Evolutionary conservation across 2,113 vertebrate species (phyloP), one percentile per base, ranked within the genome.

Genomic region (Phrynocephalus versicolor): DNA sequence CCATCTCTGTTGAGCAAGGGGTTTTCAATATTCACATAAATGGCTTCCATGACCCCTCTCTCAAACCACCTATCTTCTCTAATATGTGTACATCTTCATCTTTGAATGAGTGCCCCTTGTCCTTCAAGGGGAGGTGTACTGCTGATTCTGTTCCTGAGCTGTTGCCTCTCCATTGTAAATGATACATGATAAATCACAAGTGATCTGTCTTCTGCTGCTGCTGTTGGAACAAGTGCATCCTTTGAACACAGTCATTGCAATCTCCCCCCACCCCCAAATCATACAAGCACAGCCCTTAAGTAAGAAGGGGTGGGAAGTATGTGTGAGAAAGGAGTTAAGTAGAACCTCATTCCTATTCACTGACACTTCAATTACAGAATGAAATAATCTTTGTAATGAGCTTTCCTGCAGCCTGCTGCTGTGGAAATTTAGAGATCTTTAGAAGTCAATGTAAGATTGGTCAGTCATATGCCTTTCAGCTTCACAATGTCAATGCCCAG

Each of bases 341-440:
- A 45, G 8, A 14, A 71, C 33, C 25, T 39, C 8, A 78, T n/a
- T 78, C 51, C 65, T 23, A 69, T 78, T 58, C 13, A 57, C 14
- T 57, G 37, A 74, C 41, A 35, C 76, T 85, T 85, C 37, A 33
- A 41, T 87, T 69, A 71, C 41, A 27, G 35, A 69, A 62, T 45
- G 21, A 62, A 62, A 71, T 70, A 79, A 77, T 70, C 35, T 35
- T 86, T 78, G 70, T 82, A 65, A 87, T 73, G 13, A 83, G 25
- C 23, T 64, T 37, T 62, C 71, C 39, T 62, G 65, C 67, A 78
- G 65, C 57, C 30, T 62, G 30, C 7, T 64, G 6, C 25, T 35
- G 12, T 62, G 21, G 65, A 71, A 83, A 60, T 71, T 64, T 78
- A n/a, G 15, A 72, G n/a, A 71, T 41, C 12, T 79, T 30, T 37